Evolutionary conservation across 30 jellyfish, hydroid and myxozoan genomes (phyloP).

Genomic region (Turritopsis rubra): DNA sequence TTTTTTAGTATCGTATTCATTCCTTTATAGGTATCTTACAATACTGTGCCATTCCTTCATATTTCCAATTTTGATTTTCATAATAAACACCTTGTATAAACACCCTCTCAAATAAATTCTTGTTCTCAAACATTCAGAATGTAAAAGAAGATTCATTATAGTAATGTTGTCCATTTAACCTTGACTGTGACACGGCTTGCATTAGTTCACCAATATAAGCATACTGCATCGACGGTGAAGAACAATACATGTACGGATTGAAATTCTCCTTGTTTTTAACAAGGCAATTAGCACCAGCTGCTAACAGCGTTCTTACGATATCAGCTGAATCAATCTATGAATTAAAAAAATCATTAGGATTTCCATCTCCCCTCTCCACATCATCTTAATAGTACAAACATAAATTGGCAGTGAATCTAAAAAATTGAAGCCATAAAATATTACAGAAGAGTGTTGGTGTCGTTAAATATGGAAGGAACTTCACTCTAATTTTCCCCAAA

Average conservation of each 20-base stretch:
- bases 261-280: slow-evolving; percentile 49
- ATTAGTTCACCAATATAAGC: slow-evolving; percentile 90
- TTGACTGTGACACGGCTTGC: slow-evolving; percentile 96
- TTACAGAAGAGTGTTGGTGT: too few relatives aligned
- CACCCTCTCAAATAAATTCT: too few relatives aligned
- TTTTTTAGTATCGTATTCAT: too few relatives aligned
- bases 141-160: too few relatives aligned
- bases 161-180: too few relatives aligned
- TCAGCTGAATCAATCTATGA: slow-evolving; percentile 70
- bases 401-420: background rate
- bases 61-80: too few relatives aligned
- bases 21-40: too few relatives aligned
- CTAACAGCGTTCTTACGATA: slow-evolving; percentile 68
- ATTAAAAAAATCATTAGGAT: background rate
- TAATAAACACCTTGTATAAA: too few relatives aligned
- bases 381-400: background rate
- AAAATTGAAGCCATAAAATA: background rate
- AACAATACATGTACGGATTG: slow-evolving; percentile 69
- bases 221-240: slow-evolving; percentile 50
- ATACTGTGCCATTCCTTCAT: too few relatives aligned
- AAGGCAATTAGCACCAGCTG: slow-evolving; percentile 95
- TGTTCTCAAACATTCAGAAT: too few relatives aligned
- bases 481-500: too few relatives aligned
- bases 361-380: background rate
- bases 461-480: too few relatives aligned